A percentile compares a stretch with the other conserved stretches of the same genome.
Conservation (phyloP, 2,888 invertebrate species). For the Patella pellucida region DNA sequence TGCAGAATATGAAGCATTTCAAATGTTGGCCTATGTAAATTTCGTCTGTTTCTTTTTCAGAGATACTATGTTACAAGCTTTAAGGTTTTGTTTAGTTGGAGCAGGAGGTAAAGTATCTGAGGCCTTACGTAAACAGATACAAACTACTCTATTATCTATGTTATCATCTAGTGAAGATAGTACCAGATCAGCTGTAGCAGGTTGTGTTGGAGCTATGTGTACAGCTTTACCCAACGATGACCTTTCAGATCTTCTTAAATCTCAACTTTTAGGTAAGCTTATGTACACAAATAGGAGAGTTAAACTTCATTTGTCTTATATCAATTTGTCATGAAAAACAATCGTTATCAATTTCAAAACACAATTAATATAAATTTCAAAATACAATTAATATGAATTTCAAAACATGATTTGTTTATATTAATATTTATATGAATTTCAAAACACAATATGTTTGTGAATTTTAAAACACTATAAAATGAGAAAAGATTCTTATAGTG, state of each 20-base stretch:
- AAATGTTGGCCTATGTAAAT: too few relatives aligned
- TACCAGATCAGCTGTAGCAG: slow-evolving; percentile 85
- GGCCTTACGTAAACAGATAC: slow-evolving; percentile 78
- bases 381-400: not conserved
- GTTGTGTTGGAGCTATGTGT: slow-evolving; percentile 88
- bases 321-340: too few relatives aligned
- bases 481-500: not conserved
- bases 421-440: not conserved
- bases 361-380: too few relatives aligned
- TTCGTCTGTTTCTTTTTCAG: slow-evolving; percentile 70
- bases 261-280: slow-evolving; percentile 80
- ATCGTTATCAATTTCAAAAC: too few relatives aligned
- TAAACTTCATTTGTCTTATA: too few relatives aligned
- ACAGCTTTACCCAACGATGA: slow-evolving; percentile 82
- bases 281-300: too few relatives aligned
- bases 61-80: slow-evolving; percentile 93
- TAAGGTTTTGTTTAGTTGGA: slow-evolving; percentile 86
- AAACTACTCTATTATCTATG: slow-evolving; percentile 75
- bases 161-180: slow-evolving; percentile 79
- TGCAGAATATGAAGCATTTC: too few relatives aligned
- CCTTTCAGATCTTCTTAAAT: slow-evolving; percentile 80
- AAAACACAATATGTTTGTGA: too few relatives aligned
- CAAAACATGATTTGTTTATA: not conserved
- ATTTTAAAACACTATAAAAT: too few relatives aligned
- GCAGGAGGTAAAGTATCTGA: slow-evolving; percentile 93